A percentile compares a stretch with the other conserved stretches of the same genome.
Conservation (phyloP, 2,888 invertebrate genomes). For the Helleia helle region DNA sequence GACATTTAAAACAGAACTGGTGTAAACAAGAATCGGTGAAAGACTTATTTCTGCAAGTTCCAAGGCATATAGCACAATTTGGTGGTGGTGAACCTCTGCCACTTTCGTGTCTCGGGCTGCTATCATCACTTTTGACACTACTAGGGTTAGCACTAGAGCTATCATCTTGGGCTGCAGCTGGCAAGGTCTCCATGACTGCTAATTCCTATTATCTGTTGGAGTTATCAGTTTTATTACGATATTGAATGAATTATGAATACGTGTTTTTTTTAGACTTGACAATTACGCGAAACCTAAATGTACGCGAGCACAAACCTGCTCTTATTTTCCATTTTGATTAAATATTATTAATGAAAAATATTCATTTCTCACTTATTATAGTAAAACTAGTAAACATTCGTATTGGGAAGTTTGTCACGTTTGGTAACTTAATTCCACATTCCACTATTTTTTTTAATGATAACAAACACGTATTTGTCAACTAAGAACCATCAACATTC, state of each 20-base stretch:
- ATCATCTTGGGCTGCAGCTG: slow-evolving; percentile 40
- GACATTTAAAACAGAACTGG: slow-evolving; percentile 94
- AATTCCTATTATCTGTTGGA: neutral
- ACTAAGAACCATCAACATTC: neutral
- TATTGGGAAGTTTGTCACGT: neutral
- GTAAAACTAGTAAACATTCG: neutral
- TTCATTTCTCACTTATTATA: neutral
- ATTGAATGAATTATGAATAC: too few relatives aligned
- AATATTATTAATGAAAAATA: neutral
- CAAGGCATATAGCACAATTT: slow-evolving; percentile 94
- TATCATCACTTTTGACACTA: slow-evolving; percentile 62
- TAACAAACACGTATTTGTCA: too few relatives aligned
- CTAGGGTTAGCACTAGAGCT: slow-evolving; percentile 54
- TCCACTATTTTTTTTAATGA: too few relatives aligned
- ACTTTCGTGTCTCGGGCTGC: slow-evolving; percentile 51
- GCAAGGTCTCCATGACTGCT: slow-evolving; percentile 39
- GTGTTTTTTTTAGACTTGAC: too few relatives aligned
- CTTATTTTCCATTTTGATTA: neutral
- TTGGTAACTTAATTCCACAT: too few relatives aligned
- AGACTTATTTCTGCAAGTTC: slow-evolving; percentile 88
- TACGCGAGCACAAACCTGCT: too few relatives aligned
- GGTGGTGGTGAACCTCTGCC: slow-evolving; percentile 80
- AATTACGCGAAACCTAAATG: too few relatives aligned
- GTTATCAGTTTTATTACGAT: too few relatives aligned
- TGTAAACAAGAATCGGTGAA: slow-evolving; percentile 95